Base-by-base conservation (phyloP, 2,888 invertebrate species). In the Drosophila cognata region DNA sequence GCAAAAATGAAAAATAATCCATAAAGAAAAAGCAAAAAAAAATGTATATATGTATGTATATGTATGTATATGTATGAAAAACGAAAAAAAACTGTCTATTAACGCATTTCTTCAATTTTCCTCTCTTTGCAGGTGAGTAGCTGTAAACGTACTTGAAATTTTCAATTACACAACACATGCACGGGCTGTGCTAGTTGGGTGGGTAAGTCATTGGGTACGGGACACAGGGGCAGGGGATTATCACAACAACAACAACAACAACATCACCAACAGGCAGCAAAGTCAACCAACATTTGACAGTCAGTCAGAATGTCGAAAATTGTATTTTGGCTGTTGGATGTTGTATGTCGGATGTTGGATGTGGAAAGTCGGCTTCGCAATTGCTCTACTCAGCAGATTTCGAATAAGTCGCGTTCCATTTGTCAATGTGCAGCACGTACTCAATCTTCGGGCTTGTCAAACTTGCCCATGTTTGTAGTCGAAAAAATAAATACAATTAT, bases 391-490 rank as follows among this genome's bases (percentile, higher is more conserved):
- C 25, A 21, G 25, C 29, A 21, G 35, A 18, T 63, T 43, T 57
- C 31, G 18, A 28, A 56, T 63, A 76, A 71, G 60, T 72, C 68
- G 79, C 71, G 79, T 77, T 83, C 74, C 86, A 90, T 87, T 88
- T 88, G 90, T 85, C 86, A 88, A 89, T 79, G 76, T 88, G 87
- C 74, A 76, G 84, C 87, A 87, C 87, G 87, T 87, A 90, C 88
- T 87, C 90, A 90, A 87, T 87, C 90, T 87, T 87, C 87, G 77
- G 89, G 76, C 79, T 75, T 87, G 90, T 90, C 87, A 90, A 87
- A 86, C 79, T 86, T 84, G 83, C 84, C 86, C 81, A 85, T 85
- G 84, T 71, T 84, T 89, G 89, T 79, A 70, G 61, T 74, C 82
- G 62, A 76, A 75, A 74, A 50, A 31, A 63, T 7, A 36, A 16